Evolutionary conservation across 2,797 vertebrate species (phyloP).

Genomic region (Ctenochaetus hawaiiensis): DNA sequence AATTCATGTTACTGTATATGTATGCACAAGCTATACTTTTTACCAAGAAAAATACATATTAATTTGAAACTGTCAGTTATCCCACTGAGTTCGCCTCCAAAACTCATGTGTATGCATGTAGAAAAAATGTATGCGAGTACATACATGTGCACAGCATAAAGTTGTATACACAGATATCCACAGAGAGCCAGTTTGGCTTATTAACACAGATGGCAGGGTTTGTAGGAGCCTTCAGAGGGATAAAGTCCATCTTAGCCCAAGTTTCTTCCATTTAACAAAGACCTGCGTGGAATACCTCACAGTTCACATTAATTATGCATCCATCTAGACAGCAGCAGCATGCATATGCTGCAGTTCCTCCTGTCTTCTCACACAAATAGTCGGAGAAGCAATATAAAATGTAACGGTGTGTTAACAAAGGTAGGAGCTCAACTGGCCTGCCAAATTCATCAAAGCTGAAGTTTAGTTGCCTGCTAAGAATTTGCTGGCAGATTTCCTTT

Average conservation of each 20-base stretch:
- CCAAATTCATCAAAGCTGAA: slow-evolving; percentile 67
- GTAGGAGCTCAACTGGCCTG: slow-evolving; percentile 54
- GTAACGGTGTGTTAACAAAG: slow-evolving; percentile 68
- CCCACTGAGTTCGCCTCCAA: slow-evolving; percentile 9
- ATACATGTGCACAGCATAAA: slow-evolving; percentile 1
- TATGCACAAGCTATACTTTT: slow-evolving; percentile 56
- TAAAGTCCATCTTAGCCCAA: slow-evolving; percentile 49
- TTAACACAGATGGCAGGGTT: slow-evolving; percentile 62
- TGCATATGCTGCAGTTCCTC: slow-evolving; percentile 38
- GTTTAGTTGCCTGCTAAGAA: slow-evolving; percentile 64
- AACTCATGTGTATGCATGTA: slow-evolving; percentile 46
- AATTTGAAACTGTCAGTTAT: slow-evolving; percentile 53
- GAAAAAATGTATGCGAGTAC: slow-evolving; percentile 15
- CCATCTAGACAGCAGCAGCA: slow-evolving; percentile 40
- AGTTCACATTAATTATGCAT: slow-evolving; percentile 77
- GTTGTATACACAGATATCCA: neutral
- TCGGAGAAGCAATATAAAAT: slow-evolving; percentile 25
- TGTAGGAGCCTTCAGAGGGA: slow-evolving; percentile 54
- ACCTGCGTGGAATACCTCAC: slow-evolving; percentile 52
- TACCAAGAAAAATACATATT: slow-evolving; percentile 65
- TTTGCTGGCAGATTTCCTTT: slow-evolving; percentile 53
- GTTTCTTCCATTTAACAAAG: slow-evolving; percentile 60
- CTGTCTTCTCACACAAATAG: slow-evolving; percentile 57
- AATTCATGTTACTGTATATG: slow-evolving; percentile 71
- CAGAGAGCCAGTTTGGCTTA: slow-evolving; percentile 42